Evolutionary conservation across 2,888 invertebrate species (phyloP).

Genomic region (Nomada fabriciana): DNA sequence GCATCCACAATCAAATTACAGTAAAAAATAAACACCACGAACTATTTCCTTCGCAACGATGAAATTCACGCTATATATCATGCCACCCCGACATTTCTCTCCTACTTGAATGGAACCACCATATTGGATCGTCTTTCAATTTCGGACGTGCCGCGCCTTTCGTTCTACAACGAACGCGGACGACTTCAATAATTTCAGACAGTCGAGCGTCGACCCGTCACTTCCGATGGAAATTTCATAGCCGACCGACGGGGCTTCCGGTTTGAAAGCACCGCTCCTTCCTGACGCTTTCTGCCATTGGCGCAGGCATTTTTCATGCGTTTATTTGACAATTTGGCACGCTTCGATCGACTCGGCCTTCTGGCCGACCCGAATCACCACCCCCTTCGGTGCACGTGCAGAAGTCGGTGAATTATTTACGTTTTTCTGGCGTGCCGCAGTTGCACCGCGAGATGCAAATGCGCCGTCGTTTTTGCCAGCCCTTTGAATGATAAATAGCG

Average conservation of each 20-base stretch:
- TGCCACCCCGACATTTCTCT: too few species aligned
- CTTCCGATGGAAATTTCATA: slow-evolving; percentile 55
- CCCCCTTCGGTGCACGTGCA: slow-evolving; percentile 57
- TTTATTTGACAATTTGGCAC: slow-evolving; percentile 79
- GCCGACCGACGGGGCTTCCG: slow-evolving; percentile 23
- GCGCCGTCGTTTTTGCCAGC: slow-evolving; percentile 79
- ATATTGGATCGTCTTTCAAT: slow-evolving; percentile 6
- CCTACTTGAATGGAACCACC: too few species aligned
- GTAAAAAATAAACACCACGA: too few species aligned
- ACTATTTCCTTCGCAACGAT: too few species aligned
- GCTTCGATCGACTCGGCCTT: slow-evolving; percentile 57
- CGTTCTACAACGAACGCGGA: background rate
- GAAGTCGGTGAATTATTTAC: slow-evolving; percentile 84
- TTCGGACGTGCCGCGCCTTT: slow-evolving; percentile 15
- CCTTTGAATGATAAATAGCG: slow-evolving; percentile 82
- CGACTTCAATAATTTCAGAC: slow-evolving; percentile 42
- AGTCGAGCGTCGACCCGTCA: slow-evolving; percentile 27
- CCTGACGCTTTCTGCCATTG: slow-evolving; percentile 9
- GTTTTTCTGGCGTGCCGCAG: slow-evolving; percentile 78
- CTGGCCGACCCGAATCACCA: slow-evolving; percentile 50
- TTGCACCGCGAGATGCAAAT: slow-evolving; percentile 81
- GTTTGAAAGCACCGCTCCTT: slow-evolving; percentile 30
- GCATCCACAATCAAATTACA: too few species aligned
- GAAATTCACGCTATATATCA: background rate
- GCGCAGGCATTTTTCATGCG: slow-evolving; percentile 68